Percentiles rank a stretch among this genome's conserved stretches.
Conservation (phyloP, 2,797 vertebrate genomes). For the Sebastes itinus region DNA sequence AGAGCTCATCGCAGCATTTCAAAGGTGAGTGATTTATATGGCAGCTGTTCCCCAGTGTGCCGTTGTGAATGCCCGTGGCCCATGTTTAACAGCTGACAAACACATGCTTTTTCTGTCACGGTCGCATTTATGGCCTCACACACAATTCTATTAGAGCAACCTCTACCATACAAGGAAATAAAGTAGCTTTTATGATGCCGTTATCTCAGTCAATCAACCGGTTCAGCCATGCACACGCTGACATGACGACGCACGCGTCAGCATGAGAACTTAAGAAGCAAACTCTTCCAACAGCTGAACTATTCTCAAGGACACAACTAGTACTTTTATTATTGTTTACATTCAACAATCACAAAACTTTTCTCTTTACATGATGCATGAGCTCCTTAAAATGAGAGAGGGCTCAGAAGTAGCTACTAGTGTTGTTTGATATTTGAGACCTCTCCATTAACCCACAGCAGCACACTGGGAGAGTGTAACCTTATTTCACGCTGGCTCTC, state of each 20-base stretch:
- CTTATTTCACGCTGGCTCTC: slow-evolving; percentile 82
- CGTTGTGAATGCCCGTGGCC: slow-evolving; percentile 57
- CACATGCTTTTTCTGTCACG: slow-evolving; percentile 77
- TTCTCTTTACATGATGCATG: not conserved
- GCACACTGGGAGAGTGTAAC: slow-evolving; percentile 74
- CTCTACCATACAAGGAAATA: slow-evolving; percentile 63
- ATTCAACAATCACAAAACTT: slow-evolving; percentile 2
- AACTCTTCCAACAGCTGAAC: slow-evolving; percentile 22
- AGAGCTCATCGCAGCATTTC: slow-evolving; percentile 63
- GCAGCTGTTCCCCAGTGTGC: slow-evolving; percentile 77
- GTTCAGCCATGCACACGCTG: slow-evolving; percentile 9
- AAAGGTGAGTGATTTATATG: slow-evolving; percentile 81
- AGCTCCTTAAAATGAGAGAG: slow-evolving; percentile 27
- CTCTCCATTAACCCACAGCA: slow-evolving; percentile 74
- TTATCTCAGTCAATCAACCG: slow-evolving; percentile 66
- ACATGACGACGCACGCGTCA: not conserved
- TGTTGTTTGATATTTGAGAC: slow-evolving; percentile 78
- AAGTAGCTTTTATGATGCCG: slow-evolving; percentile 69
- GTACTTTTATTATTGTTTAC: slow-evolving; percentile 20
- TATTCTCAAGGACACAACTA: slow-evolving; percentile 34
- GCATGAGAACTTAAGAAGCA: not conserved
- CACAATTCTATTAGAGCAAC: slow-evolving; percentile 78
- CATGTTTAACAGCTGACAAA: slow-evolving; percentile 78
- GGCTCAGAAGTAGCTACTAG: slow-evolving; percentile 45
- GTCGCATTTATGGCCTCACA: slow-evolving; percentile 65